Conservation (phyloP, 2,113 vertebrate species). For the Hippotragus niger region DNA sequence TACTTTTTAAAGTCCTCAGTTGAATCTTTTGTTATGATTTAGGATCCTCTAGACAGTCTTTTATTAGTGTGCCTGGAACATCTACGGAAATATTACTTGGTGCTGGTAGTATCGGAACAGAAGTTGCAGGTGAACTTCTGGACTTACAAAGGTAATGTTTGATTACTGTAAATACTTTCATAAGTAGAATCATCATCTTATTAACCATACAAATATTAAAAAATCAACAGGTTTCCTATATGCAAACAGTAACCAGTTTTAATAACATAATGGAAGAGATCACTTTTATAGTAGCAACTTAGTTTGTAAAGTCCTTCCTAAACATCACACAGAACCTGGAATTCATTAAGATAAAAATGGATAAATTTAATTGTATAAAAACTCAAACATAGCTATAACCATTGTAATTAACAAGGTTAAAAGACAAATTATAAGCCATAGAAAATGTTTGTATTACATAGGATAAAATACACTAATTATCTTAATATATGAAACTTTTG, state of each 20-base stretch:
- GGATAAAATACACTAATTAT: not conserved
- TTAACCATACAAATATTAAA: not conserved
- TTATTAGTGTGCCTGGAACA: conserved; percentile 83
- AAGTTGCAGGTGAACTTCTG: conserved; percentile 91
- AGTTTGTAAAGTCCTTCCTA: not conserved
- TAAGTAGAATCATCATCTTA: not conserved
- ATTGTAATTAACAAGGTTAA: not conserved
- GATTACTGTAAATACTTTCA: not conserved
- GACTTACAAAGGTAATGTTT: conserved; percentile 88
- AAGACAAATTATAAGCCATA: not conserved
- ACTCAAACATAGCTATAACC: not conserved
- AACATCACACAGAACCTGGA: not conserved
- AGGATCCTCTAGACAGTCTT: conserved; percentile 85
- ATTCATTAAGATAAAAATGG: not conserved
- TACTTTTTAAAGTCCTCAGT: not conserved
- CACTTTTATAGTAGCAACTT: not conserved
- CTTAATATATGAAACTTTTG: not conserved
- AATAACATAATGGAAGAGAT: not conserved
- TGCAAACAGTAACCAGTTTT: not conserved
- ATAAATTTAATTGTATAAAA: not conserved
- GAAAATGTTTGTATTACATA: not conserved
- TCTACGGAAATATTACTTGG: conserved; percentile 87
- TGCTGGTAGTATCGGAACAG: conserved; percentile 90
- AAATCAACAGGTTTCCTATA: not conserved
- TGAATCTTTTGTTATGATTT: conserved; percentile 25